phyloP scores from a whole-genome alignment of 2,888 invertebrate genomes.

The Dinocampus coccinellae region DNA sequence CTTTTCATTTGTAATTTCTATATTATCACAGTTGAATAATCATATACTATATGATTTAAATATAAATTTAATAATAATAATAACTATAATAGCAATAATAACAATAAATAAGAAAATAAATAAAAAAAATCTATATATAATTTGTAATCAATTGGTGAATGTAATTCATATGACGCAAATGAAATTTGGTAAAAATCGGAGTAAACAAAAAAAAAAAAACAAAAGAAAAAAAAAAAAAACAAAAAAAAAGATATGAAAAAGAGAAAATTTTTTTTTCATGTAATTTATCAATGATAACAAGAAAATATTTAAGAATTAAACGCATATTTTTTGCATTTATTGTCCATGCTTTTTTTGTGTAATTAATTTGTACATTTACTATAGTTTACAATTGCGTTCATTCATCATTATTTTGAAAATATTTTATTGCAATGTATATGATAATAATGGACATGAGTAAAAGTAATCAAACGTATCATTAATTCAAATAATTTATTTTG shows the following conservation, averaged over 20 bases:
- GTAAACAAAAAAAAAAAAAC: not conserved
- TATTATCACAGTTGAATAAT: too few species aligned
- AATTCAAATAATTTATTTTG: not conserved
- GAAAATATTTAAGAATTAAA: not conserved
- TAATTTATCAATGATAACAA: not conserved
- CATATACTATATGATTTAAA: too few species aligned
- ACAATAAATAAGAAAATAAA: too few species aligned
- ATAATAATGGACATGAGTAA: not conserved
- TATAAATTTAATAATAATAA: too few species aligned
- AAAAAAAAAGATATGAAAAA: too few species aligned
- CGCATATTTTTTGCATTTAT: not conserved
- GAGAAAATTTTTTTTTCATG: not conserved
- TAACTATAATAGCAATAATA: too few species aligned
- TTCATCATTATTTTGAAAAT: not conserved
- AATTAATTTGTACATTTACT: not conserved
- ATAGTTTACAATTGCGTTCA: not conserved
- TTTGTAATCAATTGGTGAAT: too few species aligned
- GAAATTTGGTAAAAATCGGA: not conserved
- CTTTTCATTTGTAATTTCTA: too few species aligned
- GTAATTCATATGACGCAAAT: not conserved
- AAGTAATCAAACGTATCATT: not conserved
- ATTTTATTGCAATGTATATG: too few species aligned
- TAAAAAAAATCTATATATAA: too few species aligned
- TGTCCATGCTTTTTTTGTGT: not conserved
- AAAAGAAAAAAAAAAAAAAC: too few species aligned